Base-by-base conservation (phyloP, 2,797 vertebrate species). In the Pogonophryne albipinna region DNA sequence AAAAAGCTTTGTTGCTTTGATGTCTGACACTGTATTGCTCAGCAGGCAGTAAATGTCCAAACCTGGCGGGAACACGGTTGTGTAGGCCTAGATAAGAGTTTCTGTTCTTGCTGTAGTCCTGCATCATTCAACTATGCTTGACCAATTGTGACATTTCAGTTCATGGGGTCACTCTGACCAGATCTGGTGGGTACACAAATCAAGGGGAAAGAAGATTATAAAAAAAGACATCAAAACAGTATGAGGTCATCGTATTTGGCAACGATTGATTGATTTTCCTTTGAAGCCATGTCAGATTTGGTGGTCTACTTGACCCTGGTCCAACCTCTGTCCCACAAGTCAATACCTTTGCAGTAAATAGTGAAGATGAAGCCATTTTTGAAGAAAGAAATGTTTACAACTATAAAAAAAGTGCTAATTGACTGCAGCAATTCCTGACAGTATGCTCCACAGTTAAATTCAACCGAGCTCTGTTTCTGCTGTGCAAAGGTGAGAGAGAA, bases 191-290 rank as follows among this genome's bases (percentile, higher is more conserved):
- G 27, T 10, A 49, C 44, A 53, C 71, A 62, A 62, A 71, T 77
- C 82, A 86, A 85, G 50, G 60, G 81, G 91, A 87, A 85, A 31
- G 20, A 50, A 7, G n/a, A 13, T 78, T 79, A 79, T 38, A 38
- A 38, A 38, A 38, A 38, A 38, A 38, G 27, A 38, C 45, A 72
- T 59, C 65, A 72, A 49, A 64, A 63, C 52, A 12, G 0, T 27
- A 84, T 89, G 84, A 90, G 63, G 67, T 86, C 86, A 87, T 85
- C 56, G 62, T 66, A 71, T 72, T 76, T 45, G 82, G 14, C 66
- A 91, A 82, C 93, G 89, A 94, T 91, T 92, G 34, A 85, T 92
- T 80, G 59, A 56, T 62, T 5, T 61, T 67, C 16, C 44, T 44
- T 58, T 55, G 66, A 66, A 64, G 62, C 77, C 15, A 41, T 66